Conservation (phyloP, 2,888 invertebrate genomes). For the Deilephila elpenor region DNA sequence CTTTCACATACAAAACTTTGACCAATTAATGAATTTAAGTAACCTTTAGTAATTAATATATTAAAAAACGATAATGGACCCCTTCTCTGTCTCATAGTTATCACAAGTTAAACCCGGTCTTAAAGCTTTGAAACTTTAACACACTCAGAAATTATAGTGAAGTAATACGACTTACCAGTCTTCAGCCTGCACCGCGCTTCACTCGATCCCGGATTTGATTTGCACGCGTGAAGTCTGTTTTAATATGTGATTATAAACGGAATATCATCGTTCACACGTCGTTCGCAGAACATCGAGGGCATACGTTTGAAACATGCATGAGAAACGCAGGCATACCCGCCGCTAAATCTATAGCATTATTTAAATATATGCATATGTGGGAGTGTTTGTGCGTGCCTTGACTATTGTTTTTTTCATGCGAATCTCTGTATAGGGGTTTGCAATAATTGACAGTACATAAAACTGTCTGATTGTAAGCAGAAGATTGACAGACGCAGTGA, state of each 20-base stretch:
- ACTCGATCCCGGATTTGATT: constrained; percentile 7
- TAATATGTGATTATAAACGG: constrained; percentile 11
- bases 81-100: too few species aligned
- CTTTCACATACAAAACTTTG: too few species aligned
- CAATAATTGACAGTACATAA: constrained; percentile 7
- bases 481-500: neutral
- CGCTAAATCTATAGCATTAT: constrained; percentile 23
- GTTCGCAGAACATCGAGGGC: constrained; percentile 11
- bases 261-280: constrained; percentile 22
- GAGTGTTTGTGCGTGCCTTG: constrained; percentile 24
- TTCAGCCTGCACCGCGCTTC: neutral
- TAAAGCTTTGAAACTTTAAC: too few species aligned
- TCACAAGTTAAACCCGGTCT: too few species aligned
- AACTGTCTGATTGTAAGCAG: neutral
- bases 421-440: neutral
- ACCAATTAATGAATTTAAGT: too few species aligned
- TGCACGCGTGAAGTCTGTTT: constrained; percentile 4
- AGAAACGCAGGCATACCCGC: constrained; percentile 20
- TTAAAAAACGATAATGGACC: too few species aligned
- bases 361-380: constrained; percentile 25
- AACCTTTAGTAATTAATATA: too few species aligned
- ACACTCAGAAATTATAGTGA: too few species aligned
- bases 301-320: constrained; percentile 18
- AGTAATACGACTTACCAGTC: neutral
- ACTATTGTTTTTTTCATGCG: constrained; percentile 23